These are phyloP conservation scores for Ammospiza nelsoni DNA, from an alignment of 2,113 vertebrate species.

Conservation along the genomic window DNA sequence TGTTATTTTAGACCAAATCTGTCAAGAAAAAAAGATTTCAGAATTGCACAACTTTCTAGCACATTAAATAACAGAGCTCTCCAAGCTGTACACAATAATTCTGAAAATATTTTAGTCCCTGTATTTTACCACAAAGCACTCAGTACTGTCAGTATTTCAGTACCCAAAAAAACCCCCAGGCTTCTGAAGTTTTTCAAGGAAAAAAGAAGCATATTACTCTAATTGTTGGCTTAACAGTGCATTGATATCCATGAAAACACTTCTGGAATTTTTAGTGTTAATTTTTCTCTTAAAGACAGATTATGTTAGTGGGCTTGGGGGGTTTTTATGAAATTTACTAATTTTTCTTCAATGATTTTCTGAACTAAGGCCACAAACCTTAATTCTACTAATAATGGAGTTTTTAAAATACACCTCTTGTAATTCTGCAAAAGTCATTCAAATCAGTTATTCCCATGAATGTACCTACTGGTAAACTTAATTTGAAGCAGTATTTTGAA, in stretches of 20 bases:
- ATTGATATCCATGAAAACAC: neutral
- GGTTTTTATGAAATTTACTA: neutral
- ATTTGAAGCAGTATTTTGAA: neutral
- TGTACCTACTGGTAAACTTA: neutral
- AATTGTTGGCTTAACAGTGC: neutral
- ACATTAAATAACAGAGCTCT: neutral
- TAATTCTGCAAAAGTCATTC: neutral
- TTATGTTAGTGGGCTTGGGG: neutral
- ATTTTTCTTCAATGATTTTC: neutral
- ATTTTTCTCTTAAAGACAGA: neutral
- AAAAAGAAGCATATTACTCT: neutral
- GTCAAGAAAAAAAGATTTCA: neutral
- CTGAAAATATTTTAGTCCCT: neutral
- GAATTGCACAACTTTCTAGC: neutral
- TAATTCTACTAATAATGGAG: neutral
- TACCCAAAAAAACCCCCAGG: neutral
- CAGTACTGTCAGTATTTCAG: neutral
- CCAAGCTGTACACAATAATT: neutral
- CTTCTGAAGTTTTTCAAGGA: neutral
- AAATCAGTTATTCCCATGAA: neutral
- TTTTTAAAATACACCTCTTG: neutral
- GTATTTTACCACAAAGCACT: neutral
- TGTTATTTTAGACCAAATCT: neutral
- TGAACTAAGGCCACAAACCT: neutral
- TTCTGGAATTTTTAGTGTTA: neutral